Evolutionary conservation across 2,797 vertebrate species (phyloP), one percentile per base, ranked within the genome.

Genomic region (Chanos chanos): DNA sequence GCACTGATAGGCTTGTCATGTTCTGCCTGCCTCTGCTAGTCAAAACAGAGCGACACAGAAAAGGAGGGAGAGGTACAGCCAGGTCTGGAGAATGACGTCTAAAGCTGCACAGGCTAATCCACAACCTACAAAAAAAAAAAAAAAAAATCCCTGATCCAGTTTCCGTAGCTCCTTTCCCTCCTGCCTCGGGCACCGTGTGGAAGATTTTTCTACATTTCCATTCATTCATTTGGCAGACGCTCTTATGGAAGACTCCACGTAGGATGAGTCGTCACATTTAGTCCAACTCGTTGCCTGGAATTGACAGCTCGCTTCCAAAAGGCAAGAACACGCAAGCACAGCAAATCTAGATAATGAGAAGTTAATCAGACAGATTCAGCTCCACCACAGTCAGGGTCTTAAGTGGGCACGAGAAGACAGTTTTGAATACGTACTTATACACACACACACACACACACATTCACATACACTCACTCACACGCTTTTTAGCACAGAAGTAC

Each of bases 1-100:
- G 16, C 19, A 37, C 53, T 62, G 67, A 73, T 66, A 65, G 54
- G 61, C 53, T 70, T 62, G 66, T 59, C 71, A 73, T 57, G 58
- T 69, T 62, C 49, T 51, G 49, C 39, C 18, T 30, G 40, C 50
- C 33, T 41, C 39, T 68, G 58, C 57, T 58, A 50, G n/a, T n/a
- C 28, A 18, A 61, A 66, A 56, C 37, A 52, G 49, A 39, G 21
- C 53, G 59, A 51, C 54, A 37, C n/a, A n/a, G n/a, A 65, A 66
- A 59, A 64, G 66, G 5, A 28, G 30, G 24, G 47, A 44, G 28
- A 33, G 12, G 7, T 6, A 62, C 4, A 61, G 36, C 40, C 47
- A 31, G 40, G 36, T 47, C 33, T 8, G 24, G 25, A 24, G 27
- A 37, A 49, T n/a, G n/a, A 22, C 31, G 49, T 12, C 10, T 48